Percentiles rank a stretch among this genome's conserved stretches.
Conservation (phyloP, 2,888 invertebrate genomes). For the Octonoba sinensis region DNA sequence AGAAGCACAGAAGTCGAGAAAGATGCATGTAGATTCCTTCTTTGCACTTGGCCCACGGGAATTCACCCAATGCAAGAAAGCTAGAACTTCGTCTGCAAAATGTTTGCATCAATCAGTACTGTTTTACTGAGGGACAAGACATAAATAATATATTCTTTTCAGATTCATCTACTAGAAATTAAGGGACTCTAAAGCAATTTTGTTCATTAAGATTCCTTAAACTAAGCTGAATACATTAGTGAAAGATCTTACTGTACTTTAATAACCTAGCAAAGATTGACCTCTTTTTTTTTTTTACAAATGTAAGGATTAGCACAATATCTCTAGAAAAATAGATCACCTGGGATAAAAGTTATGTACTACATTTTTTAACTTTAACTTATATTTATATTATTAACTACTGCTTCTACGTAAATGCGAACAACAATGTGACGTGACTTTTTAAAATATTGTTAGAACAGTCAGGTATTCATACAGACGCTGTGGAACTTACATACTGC, state of each 20-base stretch:
- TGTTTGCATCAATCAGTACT: slow-evolving; percentile 44
- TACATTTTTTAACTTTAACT: too few relatives aligned
- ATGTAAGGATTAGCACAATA: too few relatives aligned
- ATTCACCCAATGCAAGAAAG: slow-evolving; percentile 33
- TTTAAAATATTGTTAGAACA: too few relatives aligned
- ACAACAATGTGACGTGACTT: too few relatives aligned
- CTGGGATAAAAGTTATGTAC: too few relatives aligned
- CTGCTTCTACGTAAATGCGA: too few relatives aligned
- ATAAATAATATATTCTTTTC: slow-evolving; percentile 56
- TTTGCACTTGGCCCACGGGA: slow-evolving; percentile 29
- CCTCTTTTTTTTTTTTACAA: too few relatives aligned
- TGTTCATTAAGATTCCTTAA: slow-evolving; percentile 30
- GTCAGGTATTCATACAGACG: too few relatives aligned
- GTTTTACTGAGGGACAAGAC: slow-evolving; percentile 45
- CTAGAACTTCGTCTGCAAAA: slow-evolving; percentile 34
- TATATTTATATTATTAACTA: too few relatives aligned
- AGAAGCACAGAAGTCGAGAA: slow-evolving; percentile 27
- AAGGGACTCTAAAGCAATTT: slow-evolving; percentile 35
- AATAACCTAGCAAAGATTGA: too few relatives aligned
- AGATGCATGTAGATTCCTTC: slow-evolving; percentile 39
- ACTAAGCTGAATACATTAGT: slow-evolving; percentile 49
- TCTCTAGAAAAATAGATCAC: too few relatives aligned
- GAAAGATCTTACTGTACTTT: not conserved
- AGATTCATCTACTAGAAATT: slow-evolving; percentile 31
- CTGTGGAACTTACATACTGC: too few relatives aligned